Percentiles rank a stretch among this genome's conserved stretches.
Evolutionary conservation across 53 echinoderm and acorn worm species (phyloP).

Genomic region (Crossaster papposus): DNA sequence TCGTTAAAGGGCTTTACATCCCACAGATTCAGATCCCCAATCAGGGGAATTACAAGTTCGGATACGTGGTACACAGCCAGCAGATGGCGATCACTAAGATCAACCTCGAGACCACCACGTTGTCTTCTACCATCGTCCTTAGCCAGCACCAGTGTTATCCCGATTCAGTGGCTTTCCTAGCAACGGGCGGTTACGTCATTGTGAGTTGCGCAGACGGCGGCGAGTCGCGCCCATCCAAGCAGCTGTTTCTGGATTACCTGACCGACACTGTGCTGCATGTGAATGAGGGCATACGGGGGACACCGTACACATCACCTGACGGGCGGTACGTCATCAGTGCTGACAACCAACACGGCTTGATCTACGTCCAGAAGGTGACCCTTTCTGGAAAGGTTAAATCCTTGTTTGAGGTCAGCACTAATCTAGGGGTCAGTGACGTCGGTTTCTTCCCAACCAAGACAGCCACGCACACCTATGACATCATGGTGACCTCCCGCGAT

Average conservation of each 20-base stretch:
- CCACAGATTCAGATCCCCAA: conserved; percentile 79
- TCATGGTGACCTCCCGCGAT: conserved; percentile 87
- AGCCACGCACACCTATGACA: conserved; percentile 80
- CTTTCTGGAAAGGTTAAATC: conserved; percentile 83
- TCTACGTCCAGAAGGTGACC: conserved; percentile 91
- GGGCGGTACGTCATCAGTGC: conserved; percentile 92
- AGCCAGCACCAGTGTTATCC: conserved; percentile 86
- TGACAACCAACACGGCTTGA: conserved; percentile 79
- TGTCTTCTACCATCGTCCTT: conserved; percentile 78
- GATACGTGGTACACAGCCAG: conserved; percentile 79
- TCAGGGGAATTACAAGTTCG: conserved; percentile 82
- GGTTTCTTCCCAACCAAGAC: conserved; percentile 92
- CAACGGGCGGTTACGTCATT: conserved; percentile 89
- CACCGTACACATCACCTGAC: conserved; percentile 86
- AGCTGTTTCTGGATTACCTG: conserved; percentile 89
- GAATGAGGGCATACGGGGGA: conserved; percentile 85
- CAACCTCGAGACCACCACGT: conserved; percentile 73
- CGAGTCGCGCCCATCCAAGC: conserved; percentile 67
- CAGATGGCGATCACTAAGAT: conserved; percentile 84
- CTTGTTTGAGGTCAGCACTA: conserved; percentile 95
- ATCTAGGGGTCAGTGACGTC: conserved; percentile 90
- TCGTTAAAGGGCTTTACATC: conserved; percentile 78
- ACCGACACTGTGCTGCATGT: conserved; percentile 84
- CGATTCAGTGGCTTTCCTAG: conserved; percentile 80
- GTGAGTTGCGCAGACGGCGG: conserved; percentile 76